phyloP scores from a whole-genome alignment of 2,888 invertebrate species.

The Dysmachus trigonus region DNA sequence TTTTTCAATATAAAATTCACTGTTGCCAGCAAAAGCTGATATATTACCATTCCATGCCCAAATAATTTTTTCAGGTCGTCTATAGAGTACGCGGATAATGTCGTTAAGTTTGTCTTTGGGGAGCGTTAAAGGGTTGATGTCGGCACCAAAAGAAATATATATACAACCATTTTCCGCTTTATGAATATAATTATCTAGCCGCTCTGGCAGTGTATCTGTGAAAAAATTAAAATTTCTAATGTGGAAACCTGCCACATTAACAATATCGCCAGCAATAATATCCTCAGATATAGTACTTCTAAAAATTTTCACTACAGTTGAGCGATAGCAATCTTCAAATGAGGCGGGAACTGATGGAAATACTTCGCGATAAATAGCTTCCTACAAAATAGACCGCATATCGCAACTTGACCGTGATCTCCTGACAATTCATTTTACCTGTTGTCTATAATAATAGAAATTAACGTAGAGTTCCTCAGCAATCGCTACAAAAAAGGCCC shows the following conservation, averaged over 20 bases:
- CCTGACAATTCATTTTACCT: slow-evolving; percentile 21
- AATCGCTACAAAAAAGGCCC: neutral
- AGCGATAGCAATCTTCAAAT: neutral
- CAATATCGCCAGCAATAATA: neutral
- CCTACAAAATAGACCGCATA: neutral
- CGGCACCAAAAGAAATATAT: slow-evolving; percentile 46
- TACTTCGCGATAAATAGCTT: slow-evolving; percentile 25
- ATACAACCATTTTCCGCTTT: slow-evolving; percentile 42
- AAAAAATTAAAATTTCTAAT: slow-evolving; percentile 33
- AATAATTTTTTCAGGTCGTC: slow-evolving; percentile 46
- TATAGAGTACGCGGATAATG: slow-evolving; percentile 38
- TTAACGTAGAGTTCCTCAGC: slow-evolving; percentile 39
- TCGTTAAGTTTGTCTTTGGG: slow-evolving; percentile 32
- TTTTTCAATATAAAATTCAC: slow-evolving; percentile 39
- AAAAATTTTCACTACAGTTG: slow-evolving; percentile 42
- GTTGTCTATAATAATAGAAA: slow-evolving; percentile 41
- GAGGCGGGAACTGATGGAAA: neutral
- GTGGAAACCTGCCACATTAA: slow-evolving; percentile 44
- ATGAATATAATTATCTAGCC: slow-evolving; percentile 45
- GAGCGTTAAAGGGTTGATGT: slow-evolving; percentile 32
- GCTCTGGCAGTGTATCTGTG: slow-evolving; percentile 7
- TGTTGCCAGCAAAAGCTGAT: neutral
- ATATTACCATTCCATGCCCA: slow-evolving; percentile 48
- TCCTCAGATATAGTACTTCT: slow-evolving; percentile 23
- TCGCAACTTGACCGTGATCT: neutral